Percentiles rank a stretch among this genome's conserved stretches.
These are phyloP conservation scores for Pachliopta kotzebuea DNA, from an alignment of 2,888 invertebrate species.

Conservation along the genomic window DNA sequence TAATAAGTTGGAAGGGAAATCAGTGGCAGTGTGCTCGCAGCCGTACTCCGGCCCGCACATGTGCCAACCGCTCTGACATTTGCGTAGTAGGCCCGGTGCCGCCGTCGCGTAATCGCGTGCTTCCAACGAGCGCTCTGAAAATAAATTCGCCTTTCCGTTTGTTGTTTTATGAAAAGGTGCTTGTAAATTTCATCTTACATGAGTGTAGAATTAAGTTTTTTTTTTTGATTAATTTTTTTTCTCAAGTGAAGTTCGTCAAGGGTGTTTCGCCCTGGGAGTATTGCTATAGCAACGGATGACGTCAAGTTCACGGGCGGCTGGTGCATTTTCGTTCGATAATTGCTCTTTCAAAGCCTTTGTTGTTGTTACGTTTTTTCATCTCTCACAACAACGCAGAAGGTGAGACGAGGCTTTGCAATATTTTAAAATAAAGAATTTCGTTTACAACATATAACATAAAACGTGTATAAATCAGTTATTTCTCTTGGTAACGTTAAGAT, in stretches of 20 bases:
- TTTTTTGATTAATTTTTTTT: conserved; percentile 41
- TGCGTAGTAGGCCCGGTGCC: conserved; percentile 75
- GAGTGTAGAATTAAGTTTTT: conserved; percentile 35
- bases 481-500: too few species aligned
- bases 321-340: conserved; percentile 77
- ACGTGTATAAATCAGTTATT: too few species aligned
- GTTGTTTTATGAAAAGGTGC: conserved; percentile 45
- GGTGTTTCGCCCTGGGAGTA: conserved; percentile 60
- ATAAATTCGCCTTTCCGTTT: conserved; percentile 39
- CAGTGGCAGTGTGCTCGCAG: conserved; percentile 43
- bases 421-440: background rate
- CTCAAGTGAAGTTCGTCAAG: conserved; percentile 42
- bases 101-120: conserved; percentile 61
- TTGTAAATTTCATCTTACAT: conserved; percentile 34
- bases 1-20: conserved; percentile 44
- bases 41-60: conserved; percentile 70
- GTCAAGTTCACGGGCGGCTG: conserved; percentile 77
- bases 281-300: conserved; percentile 73
- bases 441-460: background rate
- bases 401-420: conserved; percentile 15
- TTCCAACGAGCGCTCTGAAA: conserved; percentile 38
- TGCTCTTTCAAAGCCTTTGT: conserved; percentile 42
- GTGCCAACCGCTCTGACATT: conserved; percentile 76
- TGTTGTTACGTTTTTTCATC: conserved; percentile 32
- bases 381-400: conserved; percentile 30